Evolutionary conservation across 2,888 invertebrate species (phyloP).

Genomic region (Ectobius pallidus): DNA sequence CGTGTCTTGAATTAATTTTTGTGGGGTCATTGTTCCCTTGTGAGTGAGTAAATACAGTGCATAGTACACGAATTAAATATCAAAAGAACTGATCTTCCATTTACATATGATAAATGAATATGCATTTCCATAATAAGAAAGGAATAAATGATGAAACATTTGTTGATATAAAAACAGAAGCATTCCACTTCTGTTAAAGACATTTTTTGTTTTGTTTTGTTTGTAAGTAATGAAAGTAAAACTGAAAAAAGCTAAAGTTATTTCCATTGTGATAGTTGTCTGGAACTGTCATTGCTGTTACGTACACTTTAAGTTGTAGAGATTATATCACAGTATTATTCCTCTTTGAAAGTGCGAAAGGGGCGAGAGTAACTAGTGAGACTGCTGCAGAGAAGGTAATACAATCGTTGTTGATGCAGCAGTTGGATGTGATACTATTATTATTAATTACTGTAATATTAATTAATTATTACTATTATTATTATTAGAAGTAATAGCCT

Average conservation of each 20-base stretch:
- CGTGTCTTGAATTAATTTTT: too few relatives aligned
- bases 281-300: conserved; percentile 32
- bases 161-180: conserved; percentile 36
- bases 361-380: conserved; percentile 39
- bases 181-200: conserved; percentile 43
- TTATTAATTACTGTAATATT: conserved; percentile 40
- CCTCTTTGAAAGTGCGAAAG: conserved; percentile 30
- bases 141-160: conserved; percentile 16
- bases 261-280: conserved; percentile 41
- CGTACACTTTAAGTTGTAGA: conserved; percentile 41
- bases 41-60: conserved; percentile 42
- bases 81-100: conserved; percentile 46
- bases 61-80: conserved; percentile 42
- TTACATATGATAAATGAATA: conserved; percentile 41
- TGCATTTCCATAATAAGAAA: conserved; percentile 40
- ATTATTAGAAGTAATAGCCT: conserved; percentile 39
- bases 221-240: conserved; percentile 29
- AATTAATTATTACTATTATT: conserved; percentile 33
- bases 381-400: conserved; percentile 38
- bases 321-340: conserved; percentile 47
- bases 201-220: conserved; percentile 33
- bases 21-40: too few relatives aligned
- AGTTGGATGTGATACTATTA: conserved; percentile 44
- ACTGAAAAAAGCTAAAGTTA: conserved; percentile 35
- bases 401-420: conserved; percentile 35